A percentile compares a stretch with the other conserved stretches of the same genome.
These are phyloP conservation scores for Plodia interpunctella DNA, from an alignment of 1,140 invertebrate species.

Conservation along the genomic window DNA sequence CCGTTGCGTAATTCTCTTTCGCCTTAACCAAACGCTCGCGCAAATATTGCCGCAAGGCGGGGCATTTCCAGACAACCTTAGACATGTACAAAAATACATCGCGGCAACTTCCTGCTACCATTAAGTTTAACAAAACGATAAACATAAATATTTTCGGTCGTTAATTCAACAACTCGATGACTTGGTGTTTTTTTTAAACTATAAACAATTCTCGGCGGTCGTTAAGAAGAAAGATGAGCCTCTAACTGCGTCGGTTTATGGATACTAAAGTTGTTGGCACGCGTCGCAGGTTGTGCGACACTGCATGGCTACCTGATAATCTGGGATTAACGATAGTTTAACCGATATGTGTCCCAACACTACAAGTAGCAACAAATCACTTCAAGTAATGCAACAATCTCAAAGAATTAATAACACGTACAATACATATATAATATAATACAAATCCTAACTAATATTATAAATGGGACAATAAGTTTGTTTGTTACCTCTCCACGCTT, in stretches of 20 bases:
- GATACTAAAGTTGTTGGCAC: constrained; percentile 64
- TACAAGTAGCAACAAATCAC: no score
- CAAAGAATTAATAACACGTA: background rate
- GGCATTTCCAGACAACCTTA: constrained; percentile 19
- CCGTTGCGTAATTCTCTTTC: constrained; percentile 56
- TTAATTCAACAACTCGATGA: constrained; percentile 41
- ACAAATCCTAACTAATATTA: no score
- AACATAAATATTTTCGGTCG: constrained; percentile 57
- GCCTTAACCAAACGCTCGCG: constrained; percentile 36
- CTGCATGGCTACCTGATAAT: constrained; percentile 26
- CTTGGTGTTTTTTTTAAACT: constrained; percentile 59
- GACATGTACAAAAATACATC: constrained; percentile 12
- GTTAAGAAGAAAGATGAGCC: constrained; percentile 73
- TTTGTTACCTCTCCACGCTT: no score
- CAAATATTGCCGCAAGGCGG: constrained; percentile 36
- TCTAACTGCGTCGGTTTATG: constrained; percentile 65
- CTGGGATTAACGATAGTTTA: constrained; percentile 5
- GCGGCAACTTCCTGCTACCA: constrained; percentile 20
- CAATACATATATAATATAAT: background rate
- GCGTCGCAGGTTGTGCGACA: constrained; percentile 47
- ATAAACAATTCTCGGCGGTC: constrained; percentile 62
- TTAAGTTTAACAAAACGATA: constrained; percentile 31
- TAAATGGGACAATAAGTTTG: no score
- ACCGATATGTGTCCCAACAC: no score
- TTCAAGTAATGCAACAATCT: no score